Evolutionary conservation across 2,888 invertebrate genomes (phyloP).

Genomic region (Thera britannica): DNA sequence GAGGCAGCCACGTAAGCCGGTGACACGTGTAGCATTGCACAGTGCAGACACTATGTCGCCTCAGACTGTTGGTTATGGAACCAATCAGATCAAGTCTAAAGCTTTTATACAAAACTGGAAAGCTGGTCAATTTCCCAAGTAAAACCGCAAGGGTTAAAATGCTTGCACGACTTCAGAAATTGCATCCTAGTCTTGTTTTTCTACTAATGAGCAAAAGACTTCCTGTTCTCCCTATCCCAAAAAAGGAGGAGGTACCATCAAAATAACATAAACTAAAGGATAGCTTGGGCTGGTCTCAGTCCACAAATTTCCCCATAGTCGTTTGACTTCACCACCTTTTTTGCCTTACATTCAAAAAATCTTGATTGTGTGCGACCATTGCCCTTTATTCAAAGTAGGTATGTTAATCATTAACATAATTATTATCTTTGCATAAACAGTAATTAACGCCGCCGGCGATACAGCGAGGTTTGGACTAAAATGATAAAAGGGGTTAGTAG

Average conservation of each 20-base stretch:
- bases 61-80: conserved; percentile 28
- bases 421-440: conserved; percentile 25
- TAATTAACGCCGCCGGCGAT: conserved; percentile 32
- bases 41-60: conserved; percentile 52
- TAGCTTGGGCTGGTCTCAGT: neutral
- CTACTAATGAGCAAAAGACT: too few relatives aligned
- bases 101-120: neutral
- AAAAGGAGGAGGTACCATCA: too few relatives aligned
- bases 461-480: conserved; percentile 33
- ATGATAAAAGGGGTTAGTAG: conserved; percentile 68
- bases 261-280: too few relatives aligned
- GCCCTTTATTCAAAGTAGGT: conserved; percentile 21
- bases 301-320: neutral
- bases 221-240: too few relatives aligned
- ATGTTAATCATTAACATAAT: conserved; percentile 23
- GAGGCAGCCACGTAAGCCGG: conserved; percentile 43
- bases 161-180: neutral
- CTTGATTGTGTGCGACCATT: conserved; percentile 23
- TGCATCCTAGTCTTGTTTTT: too few relatives aligned
- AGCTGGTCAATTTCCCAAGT: neutral
- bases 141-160: neutral
- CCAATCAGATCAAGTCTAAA: conserved; percentile 3
- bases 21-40: conserved; percentile 48
- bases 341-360: neutral
- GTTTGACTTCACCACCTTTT: neutral